phyloP scores from a whole-genome alignment of 1,140 invertebrate species.

The silkworm (Bombyx mori) region DNA sequence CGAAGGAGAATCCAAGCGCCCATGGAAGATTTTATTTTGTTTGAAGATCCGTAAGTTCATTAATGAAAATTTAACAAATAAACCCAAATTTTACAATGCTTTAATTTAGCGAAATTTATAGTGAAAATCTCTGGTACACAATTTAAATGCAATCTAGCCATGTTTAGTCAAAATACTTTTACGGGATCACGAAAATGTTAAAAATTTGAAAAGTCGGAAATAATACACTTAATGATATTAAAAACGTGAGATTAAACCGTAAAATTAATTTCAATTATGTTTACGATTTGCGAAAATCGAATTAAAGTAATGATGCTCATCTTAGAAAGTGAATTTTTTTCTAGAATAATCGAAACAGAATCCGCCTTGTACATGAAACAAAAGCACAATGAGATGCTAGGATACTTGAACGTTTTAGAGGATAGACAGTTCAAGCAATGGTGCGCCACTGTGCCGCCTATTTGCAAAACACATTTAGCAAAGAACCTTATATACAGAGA shows the following conservation, averaged over 20 bases:
- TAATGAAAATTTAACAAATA: conserved; percentile 1
- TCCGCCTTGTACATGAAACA: conserved; percentile 51
- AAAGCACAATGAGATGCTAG: conserved; percentile 58
- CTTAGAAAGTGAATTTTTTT: neutral
- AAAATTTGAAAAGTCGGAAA: too few relatives aligned
- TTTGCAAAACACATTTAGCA: conserved; percentile 47
- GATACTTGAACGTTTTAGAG: conserved; percentile 43
- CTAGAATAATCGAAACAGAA: conserved; percentile 47
- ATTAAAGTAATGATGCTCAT: too few relatives aligned
- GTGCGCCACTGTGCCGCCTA: conserved; percentile 45
- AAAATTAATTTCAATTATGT: too few relatives aligned
- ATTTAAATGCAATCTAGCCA: too few relatives aligned
- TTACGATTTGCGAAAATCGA: neutral
- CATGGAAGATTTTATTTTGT: conserved; percentile 72
- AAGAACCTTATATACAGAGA: conserved; percentile 60
- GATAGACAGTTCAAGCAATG: conserved; percentile 56
- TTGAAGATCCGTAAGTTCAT: conserved; percentile 68
- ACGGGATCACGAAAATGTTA: too few relatives aligned
- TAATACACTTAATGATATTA: too few relatives aligned
- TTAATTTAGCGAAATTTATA: too few relatives aligned
- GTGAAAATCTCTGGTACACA: too few relatives aligned
- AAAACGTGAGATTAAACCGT: too few relatives aligned
- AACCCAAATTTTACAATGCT: too few relatives aligned
- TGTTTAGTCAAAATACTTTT: too few relatives aligned
- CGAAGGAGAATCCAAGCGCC: conserved; percentile 74